Conservation (phyloP, 2,113 vertebrate species). For the Harpagus bidentatus region DNA sequence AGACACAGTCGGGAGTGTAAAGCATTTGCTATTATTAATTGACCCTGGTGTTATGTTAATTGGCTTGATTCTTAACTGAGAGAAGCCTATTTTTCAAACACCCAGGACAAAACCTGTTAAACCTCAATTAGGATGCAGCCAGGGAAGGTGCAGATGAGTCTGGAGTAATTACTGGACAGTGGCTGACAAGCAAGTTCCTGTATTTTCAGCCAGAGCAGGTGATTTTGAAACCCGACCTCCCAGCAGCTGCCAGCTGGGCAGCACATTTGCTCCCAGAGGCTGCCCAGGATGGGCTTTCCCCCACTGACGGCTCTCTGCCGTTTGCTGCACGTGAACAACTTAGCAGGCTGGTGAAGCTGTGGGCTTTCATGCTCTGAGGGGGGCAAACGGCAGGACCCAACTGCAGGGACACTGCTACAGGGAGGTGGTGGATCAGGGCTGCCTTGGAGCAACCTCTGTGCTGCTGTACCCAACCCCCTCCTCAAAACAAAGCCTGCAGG, state of each 20-base stretch:
- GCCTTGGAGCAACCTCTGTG: neutral
- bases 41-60: conserved; percentile 41
- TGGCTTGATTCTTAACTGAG: conserved; percentile 23
- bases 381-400: rapidly evolving
- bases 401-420: neutral
- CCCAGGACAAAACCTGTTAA: conserved; percentile 40
- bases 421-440: neutral
- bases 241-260: conserved; percentile 78
- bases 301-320: conserved; percentile 25
- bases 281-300: conserved; percentile 45
- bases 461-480: neutral
- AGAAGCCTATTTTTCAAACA: conserved; percentile 9
- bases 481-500: neutral
- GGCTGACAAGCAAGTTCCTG: conserved; percentile 74
- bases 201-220: conserved; percentile 69
- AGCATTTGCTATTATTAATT: conserved; percentile 5
- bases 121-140: conserved; percentile 68
- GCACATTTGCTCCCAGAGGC: conserved; percentile 10
- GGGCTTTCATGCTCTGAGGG: neutral
- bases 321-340: neutral
- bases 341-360: neutral
- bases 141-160: conserved; percentile 66
- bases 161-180: conserved; percentile 65
- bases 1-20: neutral
- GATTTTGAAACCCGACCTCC: conserved; percentile 83